Base-by-base conservation (phyloP, 1,140 invertebrate species). In the Asbolus verrucosus region DNA sequence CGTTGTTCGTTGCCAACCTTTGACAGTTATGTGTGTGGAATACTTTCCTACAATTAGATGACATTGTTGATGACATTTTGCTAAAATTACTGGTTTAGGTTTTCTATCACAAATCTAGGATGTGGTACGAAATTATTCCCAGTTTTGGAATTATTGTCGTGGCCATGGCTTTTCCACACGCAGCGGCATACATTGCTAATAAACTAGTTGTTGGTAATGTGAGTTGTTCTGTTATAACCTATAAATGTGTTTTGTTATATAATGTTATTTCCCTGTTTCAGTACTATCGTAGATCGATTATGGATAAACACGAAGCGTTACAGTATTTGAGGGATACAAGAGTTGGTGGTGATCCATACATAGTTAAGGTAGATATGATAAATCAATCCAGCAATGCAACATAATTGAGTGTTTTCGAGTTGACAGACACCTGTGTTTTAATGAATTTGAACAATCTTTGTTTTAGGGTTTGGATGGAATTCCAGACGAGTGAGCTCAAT, bases 111-210 rank as follows among this genome's bases (percentile, higher is more conserved):
- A 38, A 63, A 38, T 69, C 65, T 81, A 82, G 54, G 76, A 88
- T 89, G 87, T 89, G 87, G 87, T 89, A 85, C 76, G 87, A 89
- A 84, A 85, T 88, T 77, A 70, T 89, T 76, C 87, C 87, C 19
- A 83, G 81, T 78, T 85, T 84, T 62, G 82, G 79, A 61, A 85
- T 88, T 70, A 86, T 88, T 54, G 81, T 82, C 19, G 85, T 81
- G 11, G 84, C 82, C 1, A 59, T 88, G 36, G 83, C 84, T 15
- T 73, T 87, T 67, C 87, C 87, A 21, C 84, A 84, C 71, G 85
- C 83, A 76, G 84, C 81, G 6, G 81, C 85, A 61, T 87, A 87
- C 78, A 84, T 86, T 69, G 72, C 87, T 66, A 85, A 88, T 75
- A 87, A 87, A 78, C 73, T 85, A 54, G 79, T 80, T 6, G 30